Evolutionary conservation across 2,797 vertebrate genomes (phyloP), one percentile per base, ranked within the genome.

Genomic region (Anableps anableps): DNA sequence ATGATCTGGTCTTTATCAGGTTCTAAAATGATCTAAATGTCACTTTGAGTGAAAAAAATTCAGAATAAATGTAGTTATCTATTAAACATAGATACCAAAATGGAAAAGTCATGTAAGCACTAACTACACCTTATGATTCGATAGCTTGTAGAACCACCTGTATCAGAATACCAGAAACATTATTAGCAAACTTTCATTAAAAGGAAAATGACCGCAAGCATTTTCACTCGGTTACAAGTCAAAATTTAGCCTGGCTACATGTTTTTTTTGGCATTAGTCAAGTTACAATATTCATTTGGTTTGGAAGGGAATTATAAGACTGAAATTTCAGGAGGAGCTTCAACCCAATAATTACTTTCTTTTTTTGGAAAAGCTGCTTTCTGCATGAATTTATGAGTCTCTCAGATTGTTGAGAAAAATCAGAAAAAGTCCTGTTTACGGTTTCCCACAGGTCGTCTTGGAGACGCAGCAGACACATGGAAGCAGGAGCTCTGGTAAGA

Each of bases 231-330:
- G 38, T 70, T 43, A 26, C 2, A 1, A 71, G 47, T 51, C 51
- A 82, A 51, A 85, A 80, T 62, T 80, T 50, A 64, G 78, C 77
- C 76, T 76, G 58, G 62, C 62, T 38, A 21, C 9, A 66, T 58
- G n/a, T 75, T 76, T 87, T 79, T 60, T 85, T 53, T n/a, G 36
- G 64, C 31, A 76, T 51, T 77, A 36, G 47, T 74, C 92, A 86
- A 48, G 31, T 83, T 58, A 47, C 53, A 74, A 70, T 55, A 55
- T 74, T 74, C 17, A 60, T 77, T 80, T 84, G 11, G 68, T 86
- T 47, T 79, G 47, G 79, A 94, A 88, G 31, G 83, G 93, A 89
- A 83, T 84, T 10, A 83, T 94, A 88, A 84, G 90, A 77, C 79
- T 92, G 94, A 92, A 85, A 75, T 80, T 62, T 78, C 47, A 76